Percentiles rank a stretch among this genome's conserved stretches.
phyloP scores from a whole-genome alignment of 2,797 vertebrate species.

The Tauraco hartlaubi region DNA sequence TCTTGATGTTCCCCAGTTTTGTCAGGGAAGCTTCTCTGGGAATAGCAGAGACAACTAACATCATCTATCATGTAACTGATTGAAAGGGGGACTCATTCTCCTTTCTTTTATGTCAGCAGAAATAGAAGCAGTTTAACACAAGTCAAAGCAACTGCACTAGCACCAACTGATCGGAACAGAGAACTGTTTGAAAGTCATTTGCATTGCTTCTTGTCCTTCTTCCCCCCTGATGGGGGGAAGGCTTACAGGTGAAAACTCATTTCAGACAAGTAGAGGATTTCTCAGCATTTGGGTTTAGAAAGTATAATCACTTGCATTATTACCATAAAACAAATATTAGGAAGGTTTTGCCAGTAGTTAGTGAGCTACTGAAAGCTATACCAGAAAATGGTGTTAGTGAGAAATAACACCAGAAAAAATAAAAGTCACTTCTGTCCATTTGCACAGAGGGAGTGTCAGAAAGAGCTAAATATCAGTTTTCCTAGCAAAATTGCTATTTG shows the following conservation, averaged over 20 bases:
- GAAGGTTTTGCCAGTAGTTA: neutral
- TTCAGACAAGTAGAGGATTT: neutral
- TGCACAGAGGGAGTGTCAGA: neutral
- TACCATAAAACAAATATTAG: conserved; percentile 6
- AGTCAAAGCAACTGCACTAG: neutral
- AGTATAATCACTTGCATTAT: neutral
- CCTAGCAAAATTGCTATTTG: conserved; percentile 15
- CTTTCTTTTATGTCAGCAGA: neutral
- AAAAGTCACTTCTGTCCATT: neutral
- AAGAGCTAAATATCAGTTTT: conserved; percentile 18
- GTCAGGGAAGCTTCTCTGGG: neutral
- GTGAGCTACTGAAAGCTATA: neutral
- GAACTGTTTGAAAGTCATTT: neutral
- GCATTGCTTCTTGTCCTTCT: neutral
- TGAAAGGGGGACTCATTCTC: neutral
- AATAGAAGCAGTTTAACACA: neutral
- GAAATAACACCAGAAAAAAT: neutral
- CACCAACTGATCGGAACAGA: neutral
- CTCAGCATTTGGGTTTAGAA: neutral
- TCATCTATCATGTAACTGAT: neutral
- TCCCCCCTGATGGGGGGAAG: neutral
- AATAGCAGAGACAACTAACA: neutral
- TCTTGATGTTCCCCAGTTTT: neutral
- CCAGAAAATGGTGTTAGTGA: neutral
- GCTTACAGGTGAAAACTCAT: neutral